Conservation (phyloP, 2,888 invertebrate species). For the Phlogophora meticulosa region DNA sequence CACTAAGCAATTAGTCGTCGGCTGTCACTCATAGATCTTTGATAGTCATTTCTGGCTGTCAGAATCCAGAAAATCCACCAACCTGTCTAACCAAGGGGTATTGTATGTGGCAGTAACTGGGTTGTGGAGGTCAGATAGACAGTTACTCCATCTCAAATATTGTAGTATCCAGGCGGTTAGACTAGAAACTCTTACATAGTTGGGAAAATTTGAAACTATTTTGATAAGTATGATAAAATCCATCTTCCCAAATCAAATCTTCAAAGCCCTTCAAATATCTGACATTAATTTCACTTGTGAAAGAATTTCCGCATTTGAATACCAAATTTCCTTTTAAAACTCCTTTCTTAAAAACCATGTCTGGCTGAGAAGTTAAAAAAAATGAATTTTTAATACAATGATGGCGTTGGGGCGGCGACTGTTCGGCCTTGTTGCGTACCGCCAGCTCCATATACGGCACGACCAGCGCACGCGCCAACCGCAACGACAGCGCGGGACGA, state of each 20-base stretch:
- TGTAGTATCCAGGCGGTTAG: too few relatives aligned
- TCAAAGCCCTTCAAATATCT: background rate
- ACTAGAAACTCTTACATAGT: too few relatives aligned
- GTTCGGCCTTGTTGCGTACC: constrained; percentile 80
- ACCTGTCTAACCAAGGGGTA: too few relatives aligned
- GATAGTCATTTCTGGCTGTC: too few relatives aligned
- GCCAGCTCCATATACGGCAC: constrained; percentile 78
- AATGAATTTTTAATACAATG: constrained; percentile 67
- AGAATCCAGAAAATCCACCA: too few relatives aligned
- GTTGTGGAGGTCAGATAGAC: too few relatives aligned
- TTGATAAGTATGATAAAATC: too few relatives aligned
- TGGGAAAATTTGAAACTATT: too few relatives aligned
- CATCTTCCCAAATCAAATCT: background rate
- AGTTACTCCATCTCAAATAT: too few relatives aligned
- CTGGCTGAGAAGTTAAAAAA: constrained; percentile 24
- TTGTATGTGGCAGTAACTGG: too few relatives aligned
- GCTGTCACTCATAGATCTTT: too few relatives aligned
- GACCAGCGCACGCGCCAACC: constrained; percentile 65
- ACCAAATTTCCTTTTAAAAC: constrained; percentile 11
- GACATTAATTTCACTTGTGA: background rate
- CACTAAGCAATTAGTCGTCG: too few relatives aligned
- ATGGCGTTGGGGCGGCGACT: constrained; percentile 65
- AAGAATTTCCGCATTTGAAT: constrained; percentile 27
- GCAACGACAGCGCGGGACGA: constrained; percentile 46
- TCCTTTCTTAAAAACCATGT: constrained; percentile 19